These are phyloP conservation scores for Chlamydotis undulata DNA, from an alignment of 2,113 vertebrate genomes.

Conservation along the genomic window DNA sequence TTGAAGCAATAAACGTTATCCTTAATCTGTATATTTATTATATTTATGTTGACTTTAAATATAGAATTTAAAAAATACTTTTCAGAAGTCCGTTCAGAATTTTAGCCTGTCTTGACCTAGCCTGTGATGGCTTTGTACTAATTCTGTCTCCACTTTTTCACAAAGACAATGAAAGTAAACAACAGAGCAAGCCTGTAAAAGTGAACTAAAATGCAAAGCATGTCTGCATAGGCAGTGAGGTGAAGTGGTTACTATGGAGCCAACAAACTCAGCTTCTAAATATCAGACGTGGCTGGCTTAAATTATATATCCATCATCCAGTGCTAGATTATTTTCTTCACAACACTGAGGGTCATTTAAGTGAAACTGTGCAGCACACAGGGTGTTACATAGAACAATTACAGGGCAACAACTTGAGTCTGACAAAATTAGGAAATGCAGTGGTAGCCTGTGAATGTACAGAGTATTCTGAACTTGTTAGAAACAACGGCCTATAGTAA, in stretches of 20 bases:
- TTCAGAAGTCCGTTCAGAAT: not conserved
- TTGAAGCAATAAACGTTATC: not conserved
- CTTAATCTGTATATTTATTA: not conserved
- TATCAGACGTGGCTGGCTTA: slow-evolving; percentile 72
- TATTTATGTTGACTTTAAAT: not conserved
- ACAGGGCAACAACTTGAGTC: not conserved
- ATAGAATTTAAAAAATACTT: not conserved
- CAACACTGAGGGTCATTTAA: not conserved
- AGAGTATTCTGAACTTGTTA: not conserved
- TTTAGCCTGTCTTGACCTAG: not conserved
- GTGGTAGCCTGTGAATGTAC: not conserved
- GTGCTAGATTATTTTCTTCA: slow-evolving; percentile 13
- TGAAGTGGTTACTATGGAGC: slow-evolving; percentile 82
- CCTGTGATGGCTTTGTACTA: not conserved
- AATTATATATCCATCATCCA: not conserved
- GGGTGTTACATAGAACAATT: not conserved
- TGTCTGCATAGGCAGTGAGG: slow-evolving; percentile 71
- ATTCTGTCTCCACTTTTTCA: slow-evolving; percentile 17
- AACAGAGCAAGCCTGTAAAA: slow-evolving; percentile 46
- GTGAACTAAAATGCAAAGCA: slow-evolving; percentile 76
- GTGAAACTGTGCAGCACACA: not conserved
- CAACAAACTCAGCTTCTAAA: slow-evolving; percentile 67
- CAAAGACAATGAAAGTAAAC: slow-evolving; percentile 37
- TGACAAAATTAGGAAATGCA: not conserved
- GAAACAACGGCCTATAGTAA: not conserved